phyloP scores from a whole-genome alignment of 2,113 vertebrate genomes.

The Ctenodactylus gundi region DNA sequence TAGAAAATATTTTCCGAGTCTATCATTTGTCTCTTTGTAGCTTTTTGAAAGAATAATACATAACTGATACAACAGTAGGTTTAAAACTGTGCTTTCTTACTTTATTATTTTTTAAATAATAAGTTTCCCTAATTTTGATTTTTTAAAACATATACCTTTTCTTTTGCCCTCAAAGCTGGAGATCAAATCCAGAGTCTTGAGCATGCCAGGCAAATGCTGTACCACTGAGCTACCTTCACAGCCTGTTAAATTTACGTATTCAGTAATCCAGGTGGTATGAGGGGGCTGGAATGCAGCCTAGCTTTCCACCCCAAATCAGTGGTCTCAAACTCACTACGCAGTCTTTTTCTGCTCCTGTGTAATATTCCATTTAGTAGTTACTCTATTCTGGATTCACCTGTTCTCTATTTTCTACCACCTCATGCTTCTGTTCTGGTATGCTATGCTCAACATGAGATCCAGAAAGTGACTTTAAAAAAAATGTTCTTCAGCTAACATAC shows the following conservation, averaged over 20 bases:
- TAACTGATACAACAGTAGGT: not conserved
- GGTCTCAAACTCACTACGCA: not conserved
- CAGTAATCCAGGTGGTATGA: not conserved
- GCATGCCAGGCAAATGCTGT: too few species aligned
- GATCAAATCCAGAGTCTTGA: not conserved
- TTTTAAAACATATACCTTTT: too few species aligned
- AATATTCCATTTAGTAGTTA: not conserved
- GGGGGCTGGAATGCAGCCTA: not conserved
- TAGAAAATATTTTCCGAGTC: not conserved
- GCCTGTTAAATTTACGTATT: not conserved
- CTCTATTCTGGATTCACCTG: not conserved
- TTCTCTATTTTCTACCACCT: not conserved
- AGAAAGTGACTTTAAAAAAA: not conserved
- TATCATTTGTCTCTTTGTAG: not conserved
- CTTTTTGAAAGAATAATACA: not conserved
- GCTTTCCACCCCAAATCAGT: not conserved
- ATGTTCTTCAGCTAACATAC: not conserved
- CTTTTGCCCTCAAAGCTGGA: not conserved
- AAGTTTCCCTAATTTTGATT: not conserved
- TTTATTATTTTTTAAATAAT: not conserved
- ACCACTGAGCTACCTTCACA: not conserved
- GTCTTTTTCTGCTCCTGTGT: not conserved
- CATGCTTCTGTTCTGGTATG: not conserved
- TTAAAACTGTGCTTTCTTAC: not conserved
- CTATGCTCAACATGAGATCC: not conserved